Evolutionary conservation across 2,888 invertebrate species (phyloP).

Genomic region (Cheilosia impressa): DNA sequence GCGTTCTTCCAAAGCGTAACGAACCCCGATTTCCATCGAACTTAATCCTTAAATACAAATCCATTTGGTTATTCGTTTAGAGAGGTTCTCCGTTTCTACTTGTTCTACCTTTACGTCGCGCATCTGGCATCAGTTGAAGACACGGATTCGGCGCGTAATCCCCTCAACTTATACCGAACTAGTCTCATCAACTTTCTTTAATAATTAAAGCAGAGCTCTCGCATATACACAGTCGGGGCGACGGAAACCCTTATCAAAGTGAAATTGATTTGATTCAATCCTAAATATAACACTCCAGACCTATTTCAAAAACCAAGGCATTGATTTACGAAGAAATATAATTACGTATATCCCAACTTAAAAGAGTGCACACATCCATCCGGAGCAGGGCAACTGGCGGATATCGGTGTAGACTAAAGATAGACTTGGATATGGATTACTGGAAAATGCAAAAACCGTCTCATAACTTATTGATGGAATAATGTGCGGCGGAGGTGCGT

Average conservation of each 20-base stretch:
- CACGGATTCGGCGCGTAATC: slow-evolving; percentile 12
- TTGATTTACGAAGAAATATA: slow-evolving; percentile 38
- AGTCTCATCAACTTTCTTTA: slow-evolving; percentile 15
- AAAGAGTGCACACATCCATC: not conserved
- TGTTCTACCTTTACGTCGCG: not conserved
- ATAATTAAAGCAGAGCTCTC: slow-evolving; percentile 30
- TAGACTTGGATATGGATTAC: slow-evolving; percentile 2
- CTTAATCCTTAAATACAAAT: not conserved
- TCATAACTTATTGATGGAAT: slow-evolving; percentile 30
- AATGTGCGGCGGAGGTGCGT: not conserved
- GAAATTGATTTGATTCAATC: slow-evolving; percentile 47
- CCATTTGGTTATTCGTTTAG: too few relatives aligned
- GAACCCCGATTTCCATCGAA: not conserved
- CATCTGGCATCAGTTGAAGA: not conserved
- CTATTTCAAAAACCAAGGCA: slow-evolving; percentile 46
- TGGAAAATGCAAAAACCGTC: not conserved
- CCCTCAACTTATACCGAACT: slow-evolving; percentile 7
- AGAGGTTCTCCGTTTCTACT: not conserved
- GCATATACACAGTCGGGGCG: not conserved
- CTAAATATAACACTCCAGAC: slow-evolving; percentile 39
- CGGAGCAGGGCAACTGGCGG: not conserved
- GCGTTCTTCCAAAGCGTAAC: not conserved
- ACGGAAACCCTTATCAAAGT: slow-evolving; percentile 38
- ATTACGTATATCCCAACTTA: slow-evolving; percentile 18
- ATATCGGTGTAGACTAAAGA: slow-evolving; percentile 3